Conservation (phyloP, 2,113 vertebrate genomes). For the Plecotus auritus region DNA sequence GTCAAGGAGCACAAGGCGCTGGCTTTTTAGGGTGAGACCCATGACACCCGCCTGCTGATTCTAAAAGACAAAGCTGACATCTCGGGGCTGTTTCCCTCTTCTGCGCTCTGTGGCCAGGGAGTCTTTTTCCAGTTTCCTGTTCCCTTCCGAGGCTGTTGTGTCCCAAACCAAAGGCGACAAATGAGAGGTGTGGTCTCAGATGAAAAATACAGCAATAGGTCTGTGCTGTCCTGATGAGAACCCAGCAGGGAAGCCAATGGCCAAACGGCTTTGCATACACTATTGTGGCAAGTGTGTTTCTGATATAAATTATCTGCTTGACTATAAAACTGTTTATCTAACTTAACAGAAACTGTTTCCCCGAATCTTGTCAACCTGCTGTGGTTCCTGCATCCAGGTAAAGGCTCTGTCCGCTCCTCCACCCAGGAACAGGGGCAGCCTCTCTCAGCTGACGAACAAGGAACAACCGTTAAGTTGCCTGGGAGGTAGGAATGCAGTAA, state of each 20-base stretch:
- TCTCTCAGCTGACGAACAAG: neutral
- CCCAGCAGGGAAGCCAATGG: neutral
- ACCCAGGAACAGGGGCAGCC: neutral
- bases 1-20: slow-evolving; percentile 58
- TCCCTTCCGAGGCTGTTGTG: slow-evolving; percentile 69
- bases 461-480: neutral
- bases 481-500: neutral
- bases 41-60: slow-evolving; percentile 72
- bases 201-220: neutral
- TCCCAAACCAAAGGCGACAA: slow-evolving; percentile 36
- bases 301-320: neutral
- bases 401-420: neutral
- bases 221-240: neutral
- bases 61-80: slow-evolving; percentile 75
- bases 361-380: neutral
- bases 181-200: slow-evolving; percentile 33
- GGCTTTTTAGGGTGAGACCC: slow-evolving; percentile 62
- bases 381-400: neutral
- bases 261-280: neutral
- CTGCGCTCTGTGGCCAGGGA: slow-evolving; percentile 65
- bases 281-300: neutral
- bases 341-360: neutral
- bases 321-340: neutral
- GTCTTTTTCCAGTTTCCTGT: slow-evolving; percentile 79
- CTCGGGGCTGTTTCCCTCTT: slow-evolving; percentile 73